A percentile compares a stretch with the other conserved stretches of the same genome.
These are phyloP conservation scores for Apis cerana DNA, from an alignment of 1,140 invertebrate species.

Conservation along the genomic window DNA sequence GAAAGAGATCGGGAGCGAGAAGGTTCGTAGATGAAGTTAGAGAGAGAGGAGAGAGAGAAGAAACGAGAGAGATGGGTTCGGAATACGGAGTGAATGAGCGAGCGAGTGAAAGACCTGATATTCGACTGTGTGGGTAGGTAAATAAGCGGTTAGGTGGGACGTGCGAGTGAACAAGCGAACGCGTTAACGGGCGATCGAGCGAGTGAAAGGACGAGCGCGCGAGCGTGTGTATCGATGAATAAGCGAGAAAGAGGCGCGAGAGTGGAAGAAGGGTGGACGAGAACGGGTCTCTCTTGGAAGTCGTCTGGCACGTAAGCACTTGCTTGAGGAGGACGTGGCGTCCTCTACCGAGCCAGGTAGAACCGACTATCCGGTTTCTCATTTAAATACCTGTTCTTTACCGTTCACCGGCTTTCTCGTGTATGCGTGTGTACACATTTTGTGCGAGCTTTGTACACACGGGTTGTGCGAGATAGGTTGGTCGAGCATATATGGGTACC, in stretches of 20 bases:
- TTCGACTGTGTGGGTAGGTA: slow-evolving; percentile 9
- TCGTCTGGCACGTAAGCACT: slow-evolving; percentile 53
- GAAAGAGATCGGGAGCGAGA: not conserved
- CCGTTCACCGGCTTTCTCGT: slow-evolving; percentile 65
- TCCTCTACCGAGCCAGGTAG: slow-evolving; percentile 68
- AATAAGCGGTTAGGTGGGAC: slow-evolving; percentile 8
- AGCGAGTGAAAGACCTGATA: slow-evolving; percentile 9
- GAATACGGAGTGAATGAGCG: slow-evolving; percentile 11
- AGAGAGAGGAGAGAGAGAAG: not conserved
- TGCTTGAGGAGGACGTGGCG: slow-evolving; percentile 65
- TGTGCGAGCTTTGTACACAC: not conserved
- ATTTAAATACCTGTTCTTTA: slow-evolving; percentile 74
- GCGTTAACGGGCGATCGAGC: slow-evolving; percentile 16
- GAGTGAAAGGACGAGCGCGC: slow-evolving; percentile 29
- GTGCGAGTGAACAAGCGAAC: slow-evolving; percentile 33
- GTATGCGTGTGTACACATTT: not conserved
- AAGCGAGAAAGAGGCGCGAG: slow-evolving; percentile 38
- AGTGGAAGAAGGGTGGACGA: slow-evolving; percentile 16
- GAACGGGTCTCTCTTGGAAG: slow-evolving; percentile 63
- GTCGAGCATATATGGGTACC: not conserved
- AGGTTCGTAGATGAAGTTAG: not conserved
- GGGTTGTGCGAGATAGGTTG: not conserved
- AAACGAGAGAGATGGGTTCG: not conserved
- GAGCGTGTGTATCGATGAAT: slow-evolving; percentile 10
- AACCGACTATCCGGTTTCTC: slow-evolving; percentile 68